Evolutionary conservation across 2,888 invertebrate species (phyloP).

Genomic region (Pyrocoelia pectoralis): DNA sequence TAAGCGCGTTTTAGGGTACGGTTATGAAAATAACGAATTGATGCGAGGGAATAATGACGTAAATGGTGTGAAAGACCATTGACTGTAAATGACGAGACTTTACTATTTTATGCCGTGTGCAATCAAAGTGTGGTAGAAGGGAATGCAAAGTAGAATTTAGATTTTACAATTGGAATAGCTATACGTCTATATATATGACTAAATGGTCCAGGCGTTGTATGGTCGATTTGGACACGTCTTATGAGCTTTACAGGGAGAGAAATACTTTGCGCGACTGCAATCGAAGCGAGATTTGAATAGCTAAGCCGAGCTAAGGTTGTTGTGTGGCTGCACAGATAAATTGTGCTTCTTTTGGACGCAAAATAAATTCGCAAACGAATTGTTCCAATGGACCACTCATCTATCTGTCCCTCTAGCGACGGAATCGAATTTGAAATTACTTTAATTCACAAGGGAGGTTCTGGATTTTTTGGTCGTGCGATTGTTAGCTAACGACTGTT

Average conservation of each 20-base stretch:
- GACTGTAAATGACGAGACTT: conserved; percentile 30
- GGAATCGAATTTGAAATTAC: conserved; percentile 63
- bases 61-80: conserved; percentile 32
- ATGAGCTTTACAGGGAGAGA: conserved; percentile 47
- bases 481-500: conserved; percentile 56
- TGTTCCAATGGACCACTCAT: conserved; percentile 60
- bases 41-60: conserved; percentile 22
- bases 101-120: conserved; percentile 39
- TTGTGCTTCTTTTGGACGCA: conserved; percentile 53
- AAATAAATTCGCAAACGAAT: conserved; percentile 54
- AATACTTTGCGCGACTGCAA: conserved; percentile 58
- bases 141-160: conserved; percentile 61
- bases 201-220: conserved; percentile 52
- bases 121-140: conserved; percentile 53
- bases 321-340: conserved; percentile 57
- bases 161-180: conserved; percentile 61
- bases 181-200: conserved; percentile 58
- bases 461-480: conserved; percentile 58
- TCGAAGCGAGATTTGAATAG: conserved; percentile 63
- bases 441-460: conserved; percentile 62
- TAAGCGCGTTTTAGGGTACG: neutral
- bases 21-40: conserved; percentile 5
- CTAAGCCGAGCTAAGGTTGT: conserved; percentile 61
- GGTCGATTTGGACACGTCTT: conserved; percentile 38
- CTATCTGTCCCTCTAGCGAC: conserved; percentile 61